phyloP scores from a whole-genome alignment of 2,888 invertebrate genomes.

The Cheilosia vernalis region DNA sequence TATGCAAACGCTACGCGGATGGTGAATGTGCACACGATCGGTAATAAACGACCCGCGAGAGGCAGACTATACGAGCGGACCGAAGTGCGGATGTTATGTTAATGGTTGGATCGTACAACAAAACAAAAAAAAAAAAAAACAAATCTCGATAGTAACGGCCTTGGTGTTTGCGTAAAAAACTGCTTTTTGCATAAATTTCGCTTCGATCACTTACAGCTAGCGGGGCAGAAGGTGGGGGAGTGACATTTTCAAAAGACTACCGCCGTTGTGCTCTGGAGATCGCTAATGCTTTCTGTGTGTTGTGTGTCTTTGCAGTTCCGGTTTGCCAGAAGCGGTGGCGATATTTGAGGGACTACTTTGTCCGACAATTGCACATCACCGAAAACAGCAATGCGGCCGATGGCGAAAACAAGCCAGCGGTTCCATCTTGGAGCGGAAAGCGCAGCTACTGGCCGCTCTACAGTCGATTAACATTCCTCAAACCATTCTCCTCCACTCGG shows the following conservation, averaged over 20 bases:
- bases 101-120: conserved; percentile 63
- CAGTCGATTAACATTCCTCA: conserved; percentile 60
- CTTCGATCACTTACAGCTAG: conserved; percentile 62
- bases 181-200: conserved; percentile 73
- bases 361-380: conserved; percentile 76
- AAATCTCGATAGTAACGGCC: conserved; percentile 69
- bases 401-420: conserved; percentile 17
- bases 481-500: conserved; percentile 65
- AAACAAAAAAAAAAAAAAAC: conserved; percentile 22
- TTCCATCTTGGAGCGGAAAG: conserved; percentile 28
- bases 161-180: conserved; percentile 73
- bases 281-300: conserved; percentile 52
- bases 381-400: conserved; percentile 50
- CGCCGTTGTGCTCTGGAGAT: conserved; percentile 20
- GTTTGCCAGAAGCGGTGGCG: conserved; percentile 77
- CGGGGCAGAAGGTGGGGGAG: background rate
- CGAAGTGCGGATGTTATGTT: conserved; percentile 73
- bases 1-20: conserved; percentile 71
- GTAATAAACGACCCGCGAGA: conserved; percentile 51
- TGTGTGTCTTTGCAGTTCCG: conserved; percentile 74
- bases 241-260: conserved; percentile 61
- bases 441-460: conserved; percentile 71
- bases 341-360: conserved; percentile 77
- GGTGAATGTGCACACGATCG: conserved; percentile 70
- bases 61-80: conserved; percentile 59